These are phyloP conservation scores for Hyles vespertilio DNA, from an alignment of 1,140 invertebrate genomes.

Conservation along the genomic window DNA sequence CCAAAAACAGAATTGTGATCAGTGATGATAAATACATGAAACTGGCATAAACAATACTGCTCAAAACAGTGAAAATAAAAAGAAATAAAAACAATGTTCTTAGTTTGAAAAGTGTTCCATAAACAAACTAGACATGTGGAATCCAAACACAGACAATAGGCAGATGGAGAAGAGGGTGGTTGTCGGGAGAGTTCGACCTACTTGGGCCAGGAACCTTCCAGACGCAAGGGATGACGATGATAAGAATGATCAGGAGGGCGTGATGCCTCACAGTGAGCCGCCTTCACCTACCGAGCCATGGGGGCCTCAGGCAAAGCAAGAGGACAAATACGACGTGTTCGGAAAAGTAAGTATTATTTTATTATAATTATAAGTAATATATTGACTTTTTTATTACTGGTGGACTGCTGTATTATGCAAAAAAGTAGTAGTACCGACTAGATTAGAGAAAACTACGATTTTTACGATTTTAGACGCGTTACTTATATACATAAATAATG, in stretches of 20 bases:
- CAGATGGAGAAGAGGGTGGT: conserved; percentile 63
- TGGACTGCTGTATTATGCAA: too few relatives aligned
- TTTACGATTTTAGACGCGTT: too few relatives aligned
- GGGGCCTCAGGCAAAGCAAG: conserved; percentile 56
- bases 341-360: conserved; percentile 67
- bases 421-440: too few relatives aligned
- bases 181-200: conserved; percentile 62
- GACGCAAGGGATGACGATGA: conserved; percentile 59
- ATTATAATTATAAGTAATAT: too few relatives aligned
- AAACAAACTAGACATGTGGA: conserved; percentile 53
- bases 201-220: conserved; percentile 65
- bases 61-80: too few relatives aligned
- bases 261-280: conserved; percentile 62
- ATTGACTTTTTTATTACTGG: too few relatives aligned
- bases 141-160: conserved; percentile 50
- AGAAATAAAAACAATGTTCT: background rate
- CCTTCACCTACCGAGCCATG: conserved; percentile 53
- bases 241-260: conserved; percentile 48
- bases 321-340: conserved; percentile 74
- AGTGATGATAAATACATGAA: too few relatives aligned
- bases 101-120: background rate
- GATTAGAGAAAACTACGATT: too few relatives aligned
- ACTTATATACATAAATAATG: too few relatives aligned
- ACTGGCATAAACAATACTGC: too few relatives aligned
- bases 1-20: too few relatives aligned